phyloP scores from a whole-genome alignment of 2,888 invertebrate species.

The Cheilosia vulpina region DNA sequence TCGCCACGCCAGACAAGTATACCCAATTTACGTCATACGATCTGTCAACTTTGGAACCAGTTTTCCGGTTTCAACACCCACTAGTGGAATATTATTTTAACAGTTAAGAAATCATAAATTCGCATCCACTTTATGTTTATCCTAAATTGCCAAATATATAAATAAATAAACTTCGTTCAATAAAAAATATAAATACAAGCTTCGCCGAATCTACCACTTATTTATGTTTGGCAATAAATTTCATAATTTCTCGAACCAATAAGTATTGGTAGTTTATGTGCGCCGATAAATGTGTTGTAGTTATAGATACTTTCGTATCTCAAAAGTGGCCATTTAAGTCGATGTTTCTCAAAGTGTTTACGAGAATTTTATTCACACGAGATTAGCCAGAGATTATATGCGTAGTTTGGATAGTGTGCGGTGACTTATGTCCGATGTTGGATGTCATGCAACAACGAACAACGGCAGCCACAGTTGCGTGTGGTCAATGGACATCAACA shows the following conservation, averaged over 20 bases:
- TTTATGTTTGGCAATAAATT: conserved; percentile 55
- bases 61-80: conserved; percentile 23
- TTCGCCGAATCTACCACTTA: not conserved
- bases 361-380: conserved; percentile 56
- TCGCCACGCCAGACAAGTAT: not conserved
- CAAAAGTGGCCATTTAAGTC: conserved; percentile 56
- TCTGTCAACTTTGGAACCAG: conserved; percentile 17
- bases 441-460: conserved; percentile 13
- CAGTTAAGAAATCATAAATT: conserved; percentile 26
- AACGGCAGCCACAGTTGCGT: conserved; percentile 27
- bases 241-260: conserved; percentile 39
- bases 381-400: conserved; percentile 24
- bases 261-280: conserved; percentile 45
- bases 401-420: not conserved
- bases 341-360: conserved; percentile 60
- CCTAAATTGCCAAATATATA: not conserved
- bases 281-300: conserved; percentile 43
- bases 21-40: conserved; percentile 1
- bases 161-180: not conserved
- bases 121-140: conserved; percentile 16
- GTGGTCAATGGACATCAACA: conserved; percentile 29
- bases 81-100: not conserved
- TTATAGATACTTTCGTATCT: conserved; percentile 56
- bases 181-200: not conserved
- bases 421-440: conserved; percentile 6